Base-by-base conservation (phyloP, 2,797 vertebrate species). In the Notolabrus celidotus region DNA sequence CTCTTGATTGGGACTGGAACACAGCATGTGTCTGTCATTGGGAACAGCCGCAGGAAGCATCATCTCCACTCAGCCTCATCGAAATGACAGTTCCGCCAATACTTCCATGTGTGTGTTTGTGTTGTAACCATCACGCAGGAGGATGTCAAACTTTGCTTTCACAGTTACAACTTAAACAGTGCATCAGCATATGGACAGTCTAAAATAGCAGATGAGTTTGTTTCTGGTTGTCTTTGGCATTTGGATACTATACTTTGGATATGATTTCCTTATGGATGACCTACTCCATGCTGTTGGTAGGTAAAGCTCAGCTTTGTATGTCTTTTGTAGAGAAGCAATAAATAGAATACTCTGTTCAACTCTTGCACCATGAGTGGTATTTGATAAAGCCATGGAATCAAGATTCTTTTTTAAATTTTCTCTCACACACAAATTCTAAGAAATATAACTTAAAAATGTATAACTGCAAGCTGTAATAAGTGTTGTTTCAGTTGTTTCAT, bases 191-290 rank as follows among this genome's bases (percentile, higher is more conserved):
- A 55, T 15, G 20, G 15, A 39, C 9, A 1, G 16, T 41, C 7
- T n/a, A 22, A 7, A 52, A 38, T 10, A 43, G 25, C 5, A 23
- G 22, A n/a, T 15, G 23, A 20, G 25, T 42, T 45, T 49, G 22
- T 29, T 17, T 61, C 0, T 57, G 3, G 46, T 27, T 33, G 6
- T 61, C 5, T 64, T 38, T 29, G 16, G 42, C 34, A 20, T 34
- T 60, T 66, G 27, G 66, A 63, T 25, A 23, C 33, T 67, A 54
- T 19, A 51, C 12, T 47, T 42, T 65, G 74, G 74, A 91, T 70
- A 92, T 92, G 85, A 91, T 92, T 74, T 92, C 87, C 38, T 60
- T 90, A 58, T 91, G 87, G 86, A 74, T 84, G 49, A 62, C 89
- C 57, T 83, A 67, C 72, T 56, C 62, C 67, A 85, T 77, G 77